Conservation (phyloP, 2,888 invertebrate species). For the Temnothorax unifasciatus region DNA sequence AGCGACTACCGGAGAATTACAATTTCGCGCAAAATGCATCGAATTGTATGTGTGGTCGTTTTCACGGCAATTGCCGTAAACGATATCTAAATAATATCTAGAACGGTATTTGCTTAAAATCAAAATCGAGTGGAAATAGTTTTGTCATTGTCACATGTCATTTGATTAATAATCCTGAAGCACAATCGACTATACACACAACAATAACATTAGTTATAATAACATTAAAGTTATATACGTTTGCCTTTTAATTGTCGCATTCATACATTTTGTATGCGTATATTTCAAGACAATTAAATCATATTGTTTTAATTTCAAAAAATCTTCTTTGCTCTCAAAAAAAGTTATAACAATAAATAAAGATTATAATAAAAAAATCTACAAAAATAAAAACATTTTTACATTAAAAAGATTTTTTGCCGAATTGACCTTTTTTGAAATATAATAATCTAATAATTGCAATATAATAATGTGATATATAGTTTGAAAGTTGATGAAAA, state of each 20-base stretch:
- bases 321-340: not conserved
- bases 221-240: constrained; percentile 69
- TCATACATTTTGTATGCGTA: not conserved
- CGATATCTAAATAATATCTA: not conserved
- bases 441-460: constrained; percentile 1
- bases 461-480: constrained; percentile 9
- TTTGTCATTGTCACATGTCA: constrained; percentile 55
- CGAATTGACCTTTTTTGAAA: not conserved
- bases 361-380: constrained; percentile 21
- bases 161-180: constrained; percentile 69
- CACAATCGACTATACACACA: constrained; percentile 74
- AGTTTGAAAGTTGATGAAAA: constrained; percentile 4
- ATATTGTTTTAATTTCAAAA: not conserved
- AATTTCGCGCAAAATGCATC: not conserved
- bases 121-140: constrained; percentile 51
- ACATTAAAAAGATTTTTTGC: not conserved
- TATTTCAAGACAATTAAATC: not conserved
- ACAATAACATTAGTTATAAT: constrained; percentile 67
- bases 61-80: constrained; percentile 37
- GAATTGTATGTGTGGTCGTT: not conserved
- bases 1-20: constrained; percentile 40
- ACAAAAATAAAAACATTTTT: not conserved
- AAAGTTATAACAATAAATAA: constrained; percentile 11
- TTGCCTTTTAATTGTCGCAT: constrained; percentile 21
- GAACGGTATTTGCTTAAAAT: constrained; percentile 36